Base-by-base conservation (phyloP, 30 jellyfish, hydroid and myxozoan genomes). In the Cassiopea xamachana region DNA sequence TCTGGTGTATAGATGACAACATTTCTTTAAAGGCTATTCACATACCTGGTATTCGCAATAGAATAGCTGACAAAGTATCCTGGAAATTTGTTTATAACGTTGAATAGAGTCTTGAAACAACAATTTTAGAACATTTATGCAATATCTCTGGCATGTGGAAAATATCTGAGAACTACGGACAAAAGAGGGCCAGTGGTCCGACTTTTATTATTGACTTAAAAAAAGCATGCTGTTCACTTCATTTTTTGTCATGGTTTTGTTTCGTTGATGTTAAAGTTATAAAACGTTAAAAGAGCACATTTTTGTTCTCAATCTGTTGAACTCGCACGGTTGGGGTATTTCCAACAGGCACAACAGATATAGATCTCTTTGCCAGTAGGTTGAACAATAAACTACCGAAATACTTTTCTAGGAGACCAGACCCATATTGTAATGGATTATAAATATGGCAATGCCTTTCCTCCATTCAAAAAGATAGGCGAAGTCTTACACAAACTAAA, bases 381-480 rank as follows among this genome's bases (percentile, higher is more conserved):
- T 46, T 75, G 46, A 60, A 80, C 27, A 59, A 49, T 71, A 80
- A 87, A 69, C 76, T 87, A 9, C 77, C 89, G 18, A 12, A 10
- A 9, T 55, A 75, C 27, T 60, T 59, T 71, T 73, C 84, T 1
- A 60, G 94, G 94, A 79, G 48, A n/a, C 75, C 89, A 48, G 93
- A 85, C 87, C 94, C 84, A 12, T 18, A 12, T 55, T n/a, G 79
- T 48, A 17, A 1, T 6, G 89, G 74, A 73, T 16, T 14, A 55
- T 14, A 48, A 77, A 48, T 88, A 48, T 75, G 89, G 81, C 46
- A 67, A 79, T 79, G 95, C 90, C 16, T 88, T 88, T 59, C 91
- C 95, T 17, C 95, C 95, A 46, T 88, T 88, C 86, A 78, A 79
- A 16, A 55, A 60, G 60, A 67, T 88, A 8, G 73, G 90, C 82